Evolutionary conservation across 1,140 invertebrate species (phyloP).

Genomic region (Temnothorax longispinosus): DNA sequence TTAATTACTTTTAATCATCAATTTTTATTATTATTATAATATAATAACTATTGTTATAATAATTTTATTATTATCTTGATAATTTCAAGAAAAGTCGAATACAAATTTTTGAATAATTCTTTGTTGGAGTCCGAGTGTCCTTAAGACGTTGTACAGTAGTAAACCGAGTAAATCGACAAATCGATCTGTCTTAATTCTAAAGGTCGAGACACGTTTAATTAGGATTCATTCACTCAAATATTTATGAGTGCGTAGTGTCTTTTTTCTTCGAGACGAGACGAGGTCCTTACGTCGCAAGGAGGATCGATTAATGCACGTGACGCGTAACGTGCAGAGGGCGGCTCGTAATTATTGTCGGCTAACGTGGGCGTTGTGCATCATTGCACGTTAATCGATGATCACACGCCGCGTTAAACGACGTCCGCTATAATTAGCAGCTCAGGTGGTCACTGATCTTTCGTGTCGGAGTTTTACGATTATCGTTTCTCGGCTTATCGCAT

Average conservation of each 20-base stretch:
- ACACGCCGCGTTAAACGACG: constrained; percentile 19
- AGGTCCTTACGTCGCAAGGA: constrained; percentile 20
- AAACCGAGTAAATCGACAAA: neutral
- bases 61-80: neutral
- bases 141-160: neutral
- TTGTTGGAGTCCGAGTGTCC: neutral
- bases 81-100: neutral
- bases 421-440: constrained; percentile 42
- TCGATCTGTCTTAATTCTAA: neutral
- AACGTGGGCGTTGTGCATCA: constrained; percentile 49
- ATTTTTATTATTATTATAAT: neutral
- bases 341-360: constrained; percentile 47
- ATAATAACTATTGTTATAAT: neutral
- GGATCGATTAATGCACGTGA: constrained; percentile 54
- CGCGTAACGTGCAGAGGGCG: constrained; percentile 21
- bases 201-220: constrained; percentile 32
- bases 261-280: constrained; percentile 14
- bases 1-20: neutral
- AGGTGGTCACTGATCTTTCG: constrained; percentile 50
- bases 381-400: constrained; percentile 61
- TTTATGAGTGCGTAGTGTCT: constrained; percentile 24
- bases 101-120: neutral
- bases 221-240: constrained; percentile 29
- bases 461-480: constrained; percentile 5
- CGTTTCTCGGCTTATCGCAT: neutral